These are phyloP conservation scores for Cyanoramphus novaezelandiae DNA, from an alignment of 2,113 vertebrate genomes.

Conservation along the genomic window DNA sequence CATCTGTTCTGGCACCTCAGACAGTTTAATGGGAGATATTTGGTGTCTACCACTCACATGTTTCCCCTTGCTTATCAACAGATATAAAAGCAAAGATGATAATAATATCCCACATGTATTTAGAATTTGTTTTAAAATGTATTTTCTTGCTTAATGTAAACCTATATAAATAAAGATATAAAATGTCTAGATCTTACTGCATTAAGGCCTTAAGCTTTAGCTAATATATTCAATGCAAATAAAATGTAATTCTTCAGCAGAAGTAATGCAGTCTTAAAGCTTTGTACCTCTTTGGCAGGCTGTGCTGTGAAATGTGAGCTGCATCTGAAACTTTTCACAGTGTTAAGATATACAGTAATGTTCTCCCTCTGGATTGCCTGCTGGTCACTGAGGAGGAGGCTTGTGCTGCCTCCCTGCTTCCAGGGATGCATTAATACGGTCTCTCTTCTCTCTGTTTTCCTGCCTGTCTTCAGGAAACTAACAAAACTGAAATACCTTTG, in stretches of 20 bases:
- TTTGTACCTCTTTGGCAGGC: not conserved
- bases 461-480: not conserved
- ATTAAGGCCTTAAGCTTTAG: not conserved
- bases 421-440: not conserved
- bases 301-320: conserved; percentile 1
- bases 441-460: not conserved
- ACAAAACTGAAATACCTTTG: conserved; percentile 27
- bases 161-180: not conserved
- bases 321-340: not conserved
- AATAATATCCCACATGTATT: not conserved
- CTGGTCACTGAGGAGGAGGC: not conserved
- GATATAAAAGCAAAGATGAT: not conserved
- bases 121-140: not conserved
- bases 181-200: not conserved
- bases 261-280: not conserved
- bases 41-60: not conserved
- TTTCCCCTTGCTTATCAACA: not conserved
- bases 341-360: not conserved
- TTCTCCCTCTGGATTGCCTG: not conserved
- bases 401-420: not conserved
- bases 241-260: not conserved
- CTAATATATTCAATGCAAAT: not conserved
- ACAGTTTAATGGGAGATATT: not conserved
- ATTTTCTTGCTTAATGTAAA: not conserved
- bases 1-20: not conserved